These are phyloP conservation scores for Orchesella flavescens DNA, from an alignment of 2,888 invertebrate genomes.

Conservation along the genomic window DNA sequence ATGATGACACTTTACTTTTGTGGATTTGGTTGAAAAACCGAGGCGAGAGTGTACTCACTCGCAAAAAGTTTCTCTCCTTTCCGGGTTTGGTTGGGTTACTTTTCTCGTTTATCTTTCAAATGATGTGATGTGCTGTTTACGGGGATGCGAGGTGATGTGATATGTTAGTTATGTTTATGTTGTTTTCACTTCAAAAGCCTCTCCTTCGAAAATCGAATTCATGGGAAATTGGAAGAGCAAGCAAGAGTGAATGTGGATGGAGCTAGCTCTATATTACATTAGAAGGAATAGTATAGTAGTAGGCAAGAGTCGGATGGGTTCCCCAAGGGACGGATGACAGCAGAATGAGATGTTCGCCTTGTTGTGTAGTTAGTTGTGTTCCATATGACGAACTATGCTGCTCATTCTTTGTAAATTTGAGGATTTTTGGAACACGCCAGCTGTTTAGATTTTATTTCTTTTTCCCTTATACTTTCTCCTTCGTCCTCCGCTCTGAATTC, in stretches of 20 bases:
- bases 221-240: background rate
- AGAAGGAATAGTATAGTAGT: background rate
- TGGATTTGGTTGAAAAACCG: too few relatives aligned
- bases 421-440: background rate
- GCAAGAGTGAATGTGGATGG: background rate
- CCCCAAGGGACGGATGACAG: conserved; percentile 49
- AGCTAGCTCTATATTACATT: background rate
- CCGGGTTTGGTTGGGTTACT: too few relatives aligned
- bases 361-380: conserved; percentile 2
- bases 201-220: background rate
- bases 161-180: too few relatives aligned
- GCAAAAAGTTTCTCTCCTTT: too few relatives aligned
- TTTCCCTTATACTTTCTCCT: background rate
- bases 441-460: conserved; percentile 23
- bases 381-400: conserved; percentile 28
- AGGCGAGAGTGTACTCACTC: too few relatives aligned
- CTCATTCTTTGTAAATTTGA: background rate
- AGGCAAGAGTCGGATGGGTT: conserved; percentile 13
- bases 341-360: conserved; percentile 14
- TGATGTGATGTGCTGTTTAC: too few relatives aligned
- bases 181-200: background rate
- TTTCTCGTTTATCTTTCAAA: too few relatives aligned
- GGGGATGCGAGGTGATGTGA: background rate
- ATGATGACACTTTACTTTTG: too few relatives aligned
- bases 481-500: too few relatives aligned